These are phyloP conservation scores for Tridacna crocea DNA, from an alignment of 2,888 invertebrate genomes.

Conservation along the genomic window DNA sequence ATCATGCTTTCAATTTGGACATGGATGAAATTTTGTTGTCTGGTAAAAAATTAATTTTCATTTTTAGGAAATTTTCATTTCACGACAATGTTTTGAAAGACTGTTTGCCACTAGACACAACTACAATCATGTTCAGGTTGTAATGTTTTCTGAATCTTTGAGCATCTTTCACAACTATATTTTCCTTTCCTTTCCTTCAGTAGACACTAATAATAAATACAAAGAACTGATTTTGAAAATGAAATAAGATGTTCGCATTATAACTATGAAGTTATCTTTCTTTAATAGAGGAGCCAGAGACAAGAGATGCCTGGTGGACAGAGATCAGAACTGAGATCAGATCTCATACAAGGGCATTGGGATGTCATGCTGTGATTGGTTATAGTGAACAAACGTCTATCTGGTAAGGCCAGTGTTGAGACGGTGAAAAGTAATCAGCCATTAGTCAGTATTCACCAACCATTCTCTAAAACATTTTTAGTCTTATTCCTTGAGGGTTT, in stretches of 20 bases:
- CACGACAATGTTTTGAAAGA: background rate
- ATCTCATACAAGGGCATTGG: conserved; percentile 95
- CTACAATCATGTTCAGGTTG: background rate
- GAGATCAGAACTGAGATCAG: conserved; percentile 97
- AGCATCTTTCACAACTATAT: too few species aligned
- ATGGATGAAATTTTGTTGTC: too few species aligned
- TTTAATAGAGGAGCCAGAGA: conserved; percentile 92
- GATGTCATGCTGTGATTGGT: conserved; percentile 97
- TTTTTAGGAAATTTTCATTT: background rate
- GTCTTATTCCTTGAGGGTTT: too few species aligned
- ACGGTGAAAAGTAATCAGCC: too few species aligned
- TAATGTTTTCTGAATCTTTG: background rate
- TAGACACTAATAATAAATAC: too few species aligned
- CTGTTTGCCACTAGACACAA: background rate
- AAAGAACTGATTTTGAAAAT: too few species aligned
- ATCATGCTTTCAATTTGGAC: too few species aligned
- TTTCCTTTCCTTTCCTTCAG: too few species aligned
- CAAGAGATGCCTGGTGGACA: conserved; percentile 98
- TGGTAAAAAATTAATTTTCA: too few species aligned
- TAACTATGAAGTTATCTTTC: too few species aligned
- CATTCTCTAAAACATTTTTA: background rate
- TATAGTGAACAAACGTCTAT: conserved; percentile 97
- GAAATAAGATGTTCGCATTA: too few species aligned
- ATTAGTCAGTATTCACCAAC: too few species aligned
- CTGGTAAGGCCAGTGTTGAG: conserved; percentile 87